A percentile compares a stretch with the other conserved stretches of the same genome.
These are phyloP conservation scores for Eupelmus urozonus DNA, from an alignment of 2,888 invertebrate species.

Conservation along the genomic window DNA sequence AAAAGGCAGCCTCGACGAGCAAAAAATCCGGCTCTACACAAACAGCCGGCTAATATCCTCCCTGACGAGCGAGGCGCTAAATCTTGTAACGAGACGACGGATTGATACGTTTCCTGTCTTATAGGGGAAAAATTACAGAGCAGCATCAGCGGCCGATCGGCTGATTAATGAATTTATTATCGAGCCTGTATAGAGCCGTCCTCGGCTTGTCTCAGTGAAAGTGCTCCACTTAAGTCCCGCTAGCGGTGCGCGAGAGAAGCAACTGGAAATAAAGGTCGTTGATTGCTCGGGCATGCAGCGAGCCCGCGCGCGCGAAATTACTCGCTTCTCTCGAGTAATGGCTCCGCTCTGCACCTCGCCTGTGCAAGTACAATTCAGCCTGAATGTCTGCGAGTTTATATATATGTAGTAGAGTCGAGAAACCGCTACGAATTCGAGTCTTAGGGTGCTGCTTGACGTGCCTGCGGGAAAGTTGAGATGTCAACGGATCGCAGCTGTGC, in stretches of 20 bases:
- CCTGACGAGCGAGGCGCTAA: slow-evolving; percentile 6
- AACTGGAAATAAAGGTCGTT: slow-evolving; percentile 51
- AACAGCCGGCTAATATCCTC: no score
- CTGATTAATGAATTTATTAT: slow-evolving; percentile 46
- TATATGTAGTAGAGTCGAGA: no score
- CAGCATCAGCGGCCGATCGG: not conserved
- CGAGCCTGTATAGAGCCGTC: not conserved
- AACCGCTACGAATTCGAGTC: no score
- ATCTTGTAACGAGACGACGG: not conserved
- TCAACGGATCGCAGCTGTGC: no score
- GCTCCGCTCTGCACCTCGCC: no score
- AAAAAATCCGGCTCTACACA: not conserved
- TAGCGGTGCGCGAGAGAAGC: slow-evolving; percentile 23
- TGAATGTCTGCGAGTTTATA: no score
- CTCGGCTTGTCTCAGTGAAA: slow-evolving; percentile 51
- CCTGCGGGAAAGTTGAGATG: no score
- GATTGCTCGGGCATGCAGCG: slow-evolving; percentile 40
- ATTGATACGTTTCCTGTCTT: not conserved
- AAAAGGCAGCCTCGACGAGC: not conserved
- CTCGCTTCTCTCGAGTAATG: no score
- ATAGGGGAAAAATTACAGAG: not conserved
- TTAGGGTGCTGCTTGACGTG: no score
- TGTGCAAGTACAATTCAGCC: no score
- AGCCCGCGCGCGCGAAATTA: no score
- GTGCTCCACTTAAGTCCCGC: slow-evolving; percentile 50